phyloP scores from a whole-genome alignment of 2,113 vertebrate genomes.

The Ceyx margarethae region DNA sequence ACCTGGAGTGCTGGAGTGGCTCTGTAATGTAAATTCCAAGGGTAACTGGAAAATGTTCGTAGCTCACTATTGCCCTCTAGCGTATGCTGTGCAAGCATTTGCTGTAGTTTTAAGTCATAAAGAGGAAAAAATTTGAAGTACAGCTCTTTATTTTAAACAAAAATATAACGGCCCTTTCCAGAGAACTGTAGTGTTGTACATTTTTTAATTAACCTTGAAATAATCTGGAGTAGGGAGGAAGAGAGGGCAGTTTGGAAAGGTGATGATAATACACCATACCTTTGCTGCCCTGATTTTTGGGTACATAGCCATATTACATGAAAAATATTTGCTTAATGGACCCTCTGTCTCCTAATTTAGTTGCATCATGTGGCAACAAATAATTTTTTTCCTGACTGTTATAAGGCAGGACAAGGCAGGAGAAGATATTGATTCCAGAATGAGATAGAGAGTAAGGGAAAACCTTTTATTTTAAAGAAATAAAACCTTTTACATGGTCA shows the following conservation, averaged over 20 bases:
- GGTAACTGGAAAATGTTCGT: not conserved
- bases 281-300: not conserved
- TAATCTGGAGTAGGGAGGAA: not conserved
- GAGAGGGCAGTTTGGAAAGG: not conserved
- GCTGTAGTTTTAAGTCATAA: not conserved
- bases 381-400: slow-evolving; percentile 67
- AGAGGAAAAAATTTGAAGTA: not conserved
- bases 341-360: slow-evolving; percentile 56
- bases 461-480: slow-evolving; percentile 54
- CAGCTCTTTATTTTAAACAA: not conserved
- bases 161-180: not conserved
- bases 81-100: not conserved
- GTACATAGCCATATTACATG: slow-evolving; percentile 4
- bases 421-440: slow-evolving; percentile 57
- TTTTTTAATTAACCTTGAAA: not conserved
- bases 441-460: slow-evolving; percentile 32
- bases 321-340: slow-evolving; percentile 60
- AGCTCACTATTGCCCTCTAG: slow-evolving; percentile 75
- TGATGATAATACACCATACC: not conserved
- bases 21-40: not conserved
- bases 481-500: not conserved
- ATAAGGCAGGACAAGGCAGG: slow-evolving; percentile 56
- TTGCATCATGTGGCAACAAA: slow-evolving; percentile 39
- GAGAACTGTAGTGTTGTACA: not conserved
- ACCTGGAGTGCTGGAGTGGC: not conserved